Evolutionary conservation across 2,113 vertebrate species (phyloP), one percentile per base, ranked within the genome.

Genomic region (Meriones unguiculatus): DNA sequence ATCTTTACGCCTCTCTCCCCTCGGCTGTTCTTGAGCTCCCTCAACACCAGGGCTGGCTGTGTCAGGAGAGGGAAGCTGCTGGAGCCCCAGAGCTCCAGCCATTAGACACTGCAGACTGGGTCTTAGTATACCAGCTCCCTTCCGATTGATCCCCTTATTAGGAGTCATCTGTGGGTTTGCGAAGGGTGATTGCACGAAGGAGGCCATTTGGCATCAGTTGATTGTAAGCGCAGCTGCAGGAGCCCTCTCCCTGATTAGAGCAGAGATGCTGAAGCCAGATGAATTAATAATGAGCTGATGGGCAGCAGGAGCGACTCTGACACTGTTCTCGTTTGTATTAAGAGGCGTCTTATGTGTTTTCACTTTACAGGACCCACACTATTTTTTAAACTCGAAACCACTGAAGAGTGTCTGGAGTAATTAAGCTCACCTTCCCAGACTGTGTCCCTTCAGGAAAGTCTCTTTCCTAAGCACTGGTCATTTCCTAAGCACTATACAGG

Each of bases 191-290:
- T 96, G 92, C 95, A 92, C 5, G 65, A 90, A 91, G 92, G 77
- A 91, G 92, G 90, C 82, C 52, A 0, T 88, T 91, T 82, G 90
- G 95, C 57, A 57, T 75, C 18, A 90, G 93, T 84, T 98, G 97
- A 98, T 97, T 97, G 25, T 95, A 97, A 98, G 80, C 95, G 86
- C 80, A 92, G 95, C 82, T 1, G 24, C 76, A 91, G 95, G 92
- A 97, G 65, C 81, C 87, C 90, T 95, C 46, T 89, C 73, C 65
- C 95, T 95, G 95, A 96, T 98, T 98, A 98, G 97, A 97, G 95
- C 41, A 77, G 80, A 97, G 96, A 97, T 97, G 94, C 94, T 96
- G 95, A 98, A 98, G 46, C 78, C 87, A 69, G 93, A 98, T 96
- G 96, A 97, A 89, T 96, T 92, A 96, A 76, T 97, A 97, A 98